Evolutionary conservation across 1,140 invertebrate genomes (phyloP), one percentile per base, ranked within the genome.

Genomic region (Drosophila eugracilis): DNA sequence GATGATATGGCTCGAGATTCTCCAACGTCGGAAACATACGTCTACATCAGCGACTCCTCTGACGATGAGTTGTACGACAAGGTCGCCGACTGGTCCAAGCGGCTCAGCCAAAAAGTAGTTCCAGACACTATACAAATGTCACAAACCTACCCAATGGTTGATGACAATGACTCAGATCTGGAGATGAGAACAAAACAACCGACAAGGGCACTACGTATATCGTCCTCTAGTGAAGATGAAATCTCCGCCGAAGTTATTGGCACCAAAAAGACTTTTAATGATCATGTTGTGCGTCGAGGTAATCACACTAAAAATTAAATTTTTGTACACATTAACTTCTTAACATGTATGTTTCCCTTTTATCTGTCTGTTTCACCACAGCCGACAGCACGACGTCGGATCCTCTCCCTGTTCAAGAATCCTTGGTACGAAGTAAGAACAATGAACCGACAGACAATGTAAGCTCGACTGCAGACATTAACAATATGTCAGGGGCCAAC

Each of bases 71-170:
- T 85, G 0, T 66, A 80, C 12, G 54, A 50, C 24, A 89, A 86
- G 47, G 78, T 89, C 4, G 53, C 73, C 1, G 76, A 69, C 42
- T 91, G 89, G 89, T 88, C 89, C 5, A 90, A 81, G 41, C 49
- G 91, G 22, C 63, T 89, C 3, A 84, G 80, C 17, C 72, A 86
- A 28, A 80, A 58, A n/a, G 5, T 17, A 7, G 24, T 26, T 9
- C 19, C 32, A 9, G 59, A 74, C 14, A 17, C 6, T 9, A 22
- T 57, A 0, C 7, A 55, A 41, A 53, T 83, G 62, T 85, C 81
- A 2, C 81, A 73, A 26, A 49, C 45, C 0, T 85, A 81, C 42
- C 76, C 81, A 10, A 2, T 47, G 7, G 28, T 57, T 3, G 44
- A 42, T 5, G 42, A 45, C 7, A 12, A 42, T 1, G 3, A 2